phyloP scores from a whole-genome alignment of 1,140 invertebrate species.

The Grapholita molesta region DNA sequence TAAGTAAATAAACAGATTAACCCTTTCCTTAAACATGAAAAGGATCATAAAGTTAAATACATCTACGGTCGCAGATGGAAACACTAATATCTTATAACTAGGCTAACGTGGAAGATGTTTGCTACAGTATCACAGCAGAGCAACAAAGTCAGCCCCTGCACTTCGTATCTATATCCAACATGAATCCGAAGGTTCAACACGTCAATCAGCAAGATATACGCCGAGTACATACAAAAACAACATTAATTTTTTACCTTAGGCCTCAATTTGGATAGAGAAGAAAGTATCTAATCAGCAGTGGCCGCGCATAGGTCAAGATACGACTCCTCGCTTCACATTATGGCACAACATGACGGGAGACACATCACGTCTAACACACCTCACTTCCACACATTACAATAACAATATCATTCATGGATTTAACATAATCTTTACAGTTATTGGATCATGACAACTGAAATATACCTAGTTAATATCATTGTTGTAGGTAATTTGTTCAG shows the following conservation, averaged over 20 bases:
- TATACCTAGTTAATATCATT: background rate
- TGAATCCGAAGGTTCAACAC: conserved; percentile 20
- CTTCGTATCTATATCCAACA: conserved; percentile 28
- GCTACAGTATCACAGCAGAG: conserved; percentile 73
- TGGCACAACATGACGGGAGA: conserved; percentile 21
- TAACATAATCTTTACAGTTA: conserved; percentile 26
- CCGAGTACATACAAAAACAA: conserved; percentile 1
- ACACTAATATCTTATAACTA: conserved; percentile 70
- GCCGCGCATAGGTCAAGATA: conserved; percentile 16
- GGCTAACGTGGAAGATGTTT: conserved; percentile 70
- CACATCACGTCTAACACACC: conserved; percentile 26
- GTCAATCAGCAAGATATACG: background rate
- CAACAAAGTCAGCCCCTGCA: conserved; percentile 46
- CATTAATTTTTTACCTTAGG: background rate
- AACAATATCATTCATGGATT: conserved; percentile 26
- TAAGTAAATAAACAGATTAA: conserved; percentile 58
- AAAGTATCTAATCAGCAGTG: conserved; percentile 28
- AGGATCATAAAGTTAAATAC: conserved; percentile 65
- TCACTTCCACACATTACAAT: conserved; percentile 19
- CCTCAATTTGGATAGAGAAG: conserved; percentile 30
- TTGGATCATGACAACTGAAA: conserved; percentile 30
- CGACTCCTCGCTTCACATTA: conserved; percentile 25
- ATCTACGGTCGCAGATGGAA: conserved; percentile 65
- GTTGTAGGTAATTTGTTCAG: background rate
- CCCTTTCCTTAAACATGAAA: conserved; percentile 59